Base-by-base conservation (phyloP, 2,888 invertebrate species). In the Lissocephala sabroskyi region DNA sequence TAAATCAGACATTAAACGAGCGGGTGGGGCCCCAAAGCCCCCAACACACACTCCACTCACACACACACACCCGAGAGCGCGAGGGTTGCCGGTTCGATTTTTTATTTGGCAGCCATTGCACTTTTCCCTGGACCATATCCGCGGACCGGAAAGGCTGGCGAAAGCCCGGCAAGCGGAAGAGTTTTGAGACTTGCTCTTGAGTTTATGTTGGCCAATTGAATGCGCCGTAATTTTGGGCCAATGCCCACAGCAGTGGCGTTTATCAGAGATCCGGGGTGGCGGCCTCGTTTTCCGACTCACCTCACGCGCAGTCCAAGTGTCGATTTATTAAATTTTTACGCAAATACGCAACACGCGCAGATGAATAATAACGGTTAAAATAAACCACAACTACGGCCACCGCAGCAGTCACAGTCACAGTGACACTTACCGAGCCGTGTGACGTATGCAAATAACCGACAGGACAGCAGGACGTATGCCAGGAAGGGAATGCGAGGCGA, bases 1-100 rank as follows among this genome's bases (percentile, higher is more conserved):
- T 79, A 79, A 79, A 79, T 79, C 79, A 79, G 67, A 79, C 66
- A 70, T 56, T 74, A 62, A 68, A 62, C 56, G 23, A 53, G 42
- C 41, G 26, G 37, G 37, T 37, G 18, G 19, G 19, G 18, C 37
- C 7, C 17, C 18, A 37, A 37, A 30, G 49, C 46, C 48, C n/a
- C n/a, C n/a, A n/a, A n/a, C 43, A 51, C 49, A 47, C 30, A 55
- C 45, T 2, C 13, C 13, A 14, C 3, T 33, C n/a, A 39, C 44
- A 30, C 44, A 39, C 30, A 44, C 41, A 18, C 39, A 40, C 40
- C 28, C 42, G 28, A 19, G 26, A 33, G 23, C 3, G 19, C 29
- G 23, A 10, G 3, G 23, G 44, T 33, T 35, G n/a, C 11, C 7
- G 7, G 23, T 11, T 26, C 23, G 7, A 23, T 23, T 23, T 23